These are phyloP conservation scores for Andricus grossulariae DNA, from an alignment of 1,140 invertebrate genomes.

Conservation along the genomic window DNA sequence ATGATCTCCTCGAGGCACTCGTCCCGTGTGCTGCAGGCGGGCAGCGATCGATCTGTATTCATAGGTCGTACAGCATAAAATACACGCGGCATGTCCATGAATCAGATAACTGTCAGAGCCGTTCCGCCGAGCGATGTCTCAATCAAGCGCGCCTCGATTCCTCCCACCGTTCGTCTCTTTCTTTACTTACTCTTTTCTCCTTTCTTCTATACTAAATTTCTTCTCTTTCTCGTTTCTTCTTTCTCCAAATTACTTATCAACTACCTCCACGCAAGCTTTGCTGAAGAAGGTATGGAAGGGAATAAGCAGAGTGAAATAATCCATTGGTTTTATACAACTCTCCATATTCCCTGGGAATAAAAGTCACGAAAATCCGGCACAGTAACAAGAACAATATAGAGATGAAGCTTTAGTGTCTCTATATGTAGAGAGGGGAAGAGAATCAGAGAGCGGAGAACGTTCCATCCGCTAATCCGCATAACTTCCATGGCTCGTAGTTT, in stretches of 20 bases:
- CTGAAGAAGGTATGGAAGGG: too few species aligned
- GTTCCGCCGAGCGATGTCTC: slow-evolving; percentile 71
- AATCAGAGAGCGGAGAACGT: slow-evolving; percentile 24
- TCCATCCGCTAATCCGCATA: slow-evolving; percentile 60
- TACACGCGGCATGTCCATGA: slow-evolving; percentile 77
- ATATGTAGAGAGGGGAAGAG: neutral
- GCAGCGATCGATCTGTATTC: slow-evolving; percentile 75
- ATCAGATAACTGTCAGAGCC: slow-evolving; percentile 77
- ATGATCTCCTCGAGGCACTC: slow-evolving; percentile 63
- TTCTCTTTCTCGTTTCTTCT: slow-evolving; percentile 21
- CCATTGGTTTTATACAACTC: too few species aligned
- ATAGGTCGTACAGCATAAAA: slow-evolving; percentile 76
- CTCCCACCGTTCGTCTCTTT: slow-evolving; percentile 43
- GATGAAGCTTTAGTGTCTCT: neutral
- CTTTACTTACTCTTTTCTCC: slow-evolving; percentile 38
- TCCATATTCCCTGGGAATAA: too few species aligned
- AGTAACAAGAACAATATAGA: slow-evolving; percentile 13
- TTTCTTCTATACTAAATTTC: slow-evolving; percentile 23
- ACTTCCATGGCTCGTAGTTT: slow-evolving; percentile 48
- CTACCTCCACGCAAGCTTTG: too few species aligned
- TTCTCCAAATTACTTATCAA: neutral
- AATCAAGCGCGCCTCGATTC: slow-evolving; percentile 63
- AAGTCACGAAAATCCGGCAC: neutral
- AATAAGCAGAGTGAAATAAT: too few species aligned
- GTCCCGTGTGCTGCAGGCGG: slow-evolving; percentile 46